These are phyloP conservation scores for Hypercompe scribonia DNA, from an alignment of 2,888 invertebrate species.

Conservation along the genomic window DNA sequence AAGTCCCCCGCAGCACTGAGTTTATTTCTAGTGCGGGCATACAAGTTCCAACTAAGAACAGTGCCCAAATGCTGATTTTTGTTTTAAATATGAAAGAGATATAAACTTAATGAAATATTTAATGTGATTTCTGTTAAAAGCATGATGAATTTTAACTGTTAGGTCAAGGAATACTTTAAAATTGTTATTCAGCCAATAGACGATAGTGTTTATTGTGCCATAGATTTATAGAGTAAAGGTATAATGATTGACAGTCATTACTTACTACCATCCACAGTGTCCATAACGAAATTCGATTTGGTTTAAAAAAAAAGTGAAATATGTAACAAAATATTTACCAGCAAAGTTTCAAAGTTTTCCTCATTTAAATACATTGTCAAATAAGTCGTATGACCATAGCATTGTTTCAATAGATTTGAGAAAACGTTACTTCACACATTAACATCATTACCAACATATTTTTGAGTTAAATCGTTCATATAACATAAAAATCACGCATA, in stretches of 20 bases:
- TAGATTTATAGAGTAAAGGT: background rate
- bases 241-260: too few species aligned
- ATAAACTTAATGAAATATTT: slow-evolving; percentile 15
- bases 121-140: slow-evolving; percentile 17
- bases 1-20: too few species aligned
- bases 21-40: too few species aligned
- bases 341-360: background rate
- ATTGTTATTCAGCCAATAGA: background rate
- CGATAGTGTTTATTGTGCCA: background rate
- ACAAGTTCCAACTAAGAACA: background rate
- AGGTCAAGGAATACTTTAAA: background rate
- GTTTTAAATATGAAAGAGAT: background rate
- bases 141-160: slow-evolving; percentile 12
- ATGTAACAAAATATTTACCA: background rate
- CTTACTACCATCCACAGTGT: too few species aligned
- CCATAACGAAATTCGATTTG: background rate
- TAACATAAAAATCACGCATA: too few species aligned
- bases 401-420: background rate
- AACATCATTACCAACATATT: background rate
- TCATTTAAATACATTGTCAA: too few species aligned
- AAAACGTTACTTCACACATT: background rate
- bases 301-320: background rate
- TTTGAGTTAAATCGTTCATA: background rate
- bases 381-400: background rate
- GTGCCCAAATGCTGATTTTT: background rate